Evolutionary conservation across 2,113 vertebrate species (phyloP), one percentile per base, ranked within the genome.

Genomic region (Menidia beryllina): DNA sequence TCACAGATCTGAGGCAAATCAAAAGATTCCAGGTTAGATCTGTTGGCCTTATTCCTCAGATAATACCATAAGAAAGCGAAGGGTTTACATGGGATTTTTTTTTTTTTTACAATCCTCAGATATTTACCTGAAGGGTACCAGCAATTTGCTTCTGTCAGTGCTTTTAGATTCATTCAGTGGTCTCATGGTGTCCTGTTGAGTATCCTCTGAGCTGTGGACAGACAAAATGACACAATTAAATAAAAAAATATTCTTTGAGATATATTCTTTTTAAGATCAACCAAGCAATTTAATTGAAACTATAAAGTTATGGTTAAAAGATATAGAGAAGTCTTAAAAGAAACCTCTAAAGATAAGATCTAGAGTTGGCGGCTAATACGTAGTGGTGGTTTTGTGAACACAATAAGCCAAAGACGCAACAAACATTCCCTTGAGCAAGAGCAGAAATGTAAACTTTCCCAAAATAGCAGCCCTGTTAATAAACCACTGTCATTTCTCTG

Each of bases 81-180:
- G 4, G 9, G 43, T 34, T 25, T 19, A 26, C 34, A 59, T 34
- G 7, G 1, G 27, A n/a, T 15, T 45, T 17, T n/a, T 45, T 19
- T 5, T 43, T 43, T 3, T 26, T 43, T 43, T 3, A 23, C 4
- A 52, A 19, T 56, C n/a, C 5, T 3, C 20, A 5, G n/a, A 27
- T 1, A 50, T 69, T 81, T 84, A 94, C 93, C 93, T 92, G 66
- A 93, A 64, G 24, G 69, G 69, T 5, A 47, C 41, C 25, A 92
- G 72, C 2, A 92, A 21, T 34, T 39, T 70, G 34, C 72, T 78
- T 17, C 48, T 52, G n/a, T 61, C 53, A 49, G 11, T 48, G 9
- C 2, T 26, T 12, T 38, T 23, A 52, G 60, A 53, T 21, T 66
- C 58, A 17, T 3, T 12, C 12, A 19, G 1, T 1, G 59, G 62